These are phyloP conservation scores for Meliscaeva auricollis DNA, from an alignment of 2,888 invertebrate genomes.

Conservation along the genomic window DNA sequence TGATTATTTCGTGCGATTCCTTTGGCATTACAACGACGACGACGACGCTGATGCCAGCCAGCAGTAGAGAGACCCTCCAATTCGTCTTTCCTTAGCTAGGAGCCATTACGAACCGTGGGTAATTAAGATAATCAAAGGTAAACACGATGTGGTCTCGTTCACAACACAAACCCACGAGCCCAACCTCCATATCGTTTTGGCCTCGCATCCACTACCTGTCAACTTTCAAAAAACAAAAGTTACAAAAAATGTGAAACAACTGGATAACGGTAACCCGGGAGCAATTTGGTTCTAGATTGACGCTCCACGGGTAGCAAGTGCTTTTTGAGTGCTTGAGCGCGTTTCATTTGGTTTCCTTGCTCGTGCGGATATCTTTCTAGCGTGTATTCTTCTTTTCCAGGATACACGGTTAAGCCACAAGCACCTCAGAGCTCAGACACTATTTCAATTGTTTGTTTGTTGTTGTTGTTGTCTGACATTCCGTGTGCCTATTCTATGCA, in stretches of 20 bases:
- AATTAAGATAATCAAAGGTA: constrained; percentile 76
- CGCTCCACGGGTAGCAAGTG: constrained; percentile 14
- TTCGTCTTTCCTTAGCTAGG: neutral
- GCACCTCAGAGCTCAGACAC: constrained; percentile 31
- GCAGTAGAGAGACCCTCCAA: neutral
- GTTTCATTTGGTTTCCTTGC: constrained; percentile 18
- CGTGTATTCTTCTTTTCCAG: constrained; percentile 37
- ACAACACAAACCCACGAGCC: neutral
- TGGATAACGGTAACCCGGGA: constrained; percentile 58
- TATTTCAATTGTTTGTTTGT: constrained; percentile 43
- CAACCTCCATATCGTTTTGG: neutral
- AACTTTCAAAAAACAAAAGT: constrained; percentile 35
- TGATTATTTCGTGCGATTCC: constrained; percentile 58
- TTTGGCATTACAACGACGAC: constrained; percentile 24
- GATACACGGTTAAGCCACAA: constrained; percentile 42
- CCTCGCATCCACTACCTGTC: constrained; percentile 32
- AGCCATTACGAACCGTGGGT: constrained; percentile 54
- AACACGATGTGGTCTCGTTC: constrained; percentile 65
- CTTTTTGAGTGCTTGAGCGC: constrained; percentile 1
- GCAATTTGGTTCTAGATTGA: constrained; percentile 51
- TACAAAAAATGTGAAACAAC: neutral
- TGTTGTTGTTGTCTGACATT: constrained; percentile 50
- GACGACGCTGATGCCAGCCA: no score
- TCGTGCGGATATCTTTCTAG: constrained; percentile 12
- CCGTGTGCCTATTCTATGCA: constrained; percentile 61